phyloP scores from a whole-genome alignment of 2,797 vertebrate species.

The Cheirogaleus major region DNA sequence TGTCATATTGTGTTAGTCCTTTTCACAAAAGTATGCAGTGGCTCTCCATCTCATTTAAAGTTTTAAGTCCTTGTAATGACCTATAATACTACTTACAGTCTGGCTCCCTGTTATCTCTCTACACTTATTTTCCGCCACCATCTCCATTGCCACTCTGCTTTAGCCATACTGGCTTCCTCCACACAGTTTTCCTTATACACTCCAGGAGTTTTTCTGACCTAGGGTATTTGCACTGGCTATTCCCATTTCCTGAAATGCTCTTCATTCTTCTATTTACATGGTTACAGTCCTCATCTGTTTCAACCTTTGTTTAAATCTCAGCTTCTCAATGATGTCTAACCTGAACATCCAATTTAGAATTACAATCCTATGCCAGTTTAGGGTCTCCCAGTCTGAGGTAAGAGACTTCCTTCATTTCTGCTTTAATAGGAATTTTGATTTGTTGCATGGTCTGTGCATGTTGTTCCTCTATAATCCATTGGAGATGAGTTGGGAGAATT shows the following conservation, averaged over 20 bases:
- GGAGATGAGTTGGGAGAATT: not conserved
- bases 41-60: not conserved
- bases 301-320: not conserved
- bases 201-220: not conserved
- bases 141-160: not conserved
- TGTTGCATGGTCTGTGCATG: not conserved
- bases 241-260: not conserved
- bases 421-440: not conserved
- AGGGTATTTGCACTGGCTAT: not conserved
- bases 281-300: not conserved
- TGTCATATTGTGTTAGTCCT: not conserved
- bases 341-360: not conserved
- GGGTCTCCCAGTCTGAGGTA: not conserved
- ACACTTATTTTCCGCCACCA: not conserved
- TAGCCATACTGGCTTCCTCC: not conserved
- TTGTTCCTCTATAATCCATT: not conserved
- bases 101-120: not conserved
- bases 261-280: not conserved
- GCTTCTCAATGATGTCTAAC: not conserved
- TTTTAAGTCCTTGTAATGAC: not conserved
- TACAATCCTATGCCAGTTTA: not conserved
- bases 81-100: not conserved
- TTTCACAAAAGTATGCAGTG: not conserved
- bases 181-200: not conserved
- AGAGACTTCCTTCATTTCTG: not conserved